phyloP scores from a whole-genome alignment of 2,113 vertebrate species.

The Engraulis encrasicolus region DNA sequence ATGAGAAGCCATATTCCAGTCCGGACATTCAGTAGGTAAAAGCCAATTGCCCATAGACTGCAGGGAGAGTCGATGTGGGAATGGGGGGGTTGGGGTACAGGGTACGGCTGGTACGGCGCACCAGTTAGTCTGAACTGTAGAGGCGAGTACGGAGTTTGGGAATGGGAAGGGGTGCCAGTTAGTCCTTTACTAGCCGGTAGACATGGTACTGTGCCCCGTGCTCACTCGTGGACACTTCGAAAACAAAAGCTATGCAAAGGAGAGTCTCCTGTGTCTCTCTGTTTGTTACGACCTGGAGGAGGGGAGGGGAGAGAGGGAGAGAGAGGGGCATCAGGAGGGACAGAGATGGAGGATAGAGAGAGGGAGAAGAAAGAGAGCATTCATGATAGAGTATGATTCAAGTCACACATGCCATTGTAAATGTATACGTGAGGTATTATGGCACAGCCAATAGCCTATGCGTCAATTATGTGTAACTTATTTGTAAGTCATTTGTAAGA shows the following conservation, averaged over 20 bases:
- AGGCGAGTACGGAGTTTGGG: too few relatives aligned
- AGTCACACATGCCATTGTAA: background rate
- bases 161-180: slow-evolving; percentile 82
- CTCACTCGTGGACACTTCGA: slow-evolving; percentile 94
- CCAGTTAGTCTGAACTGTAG: too few relatives aligned
- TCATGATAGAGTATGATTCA: background rate
- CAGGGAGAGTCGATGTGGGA: too few relatives aligned
- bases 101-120: too few relatives aligned
- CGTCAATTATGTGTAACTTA: too few relatives aligned
- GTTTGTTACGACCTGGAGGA: slow-evolving; percentile 88
- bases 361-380: too few relatives aligned
- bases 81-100: too few relatives aligned
- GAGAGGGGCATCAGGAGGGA: too few relatives aligned
- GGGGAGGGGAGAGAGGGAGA: slow-evolving; percentile 22
- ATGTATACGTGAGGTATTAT: background rate
- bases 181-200: slow-evolving; percentile 94
- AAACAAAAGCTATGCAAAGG: slow-evolving; percentile 94
- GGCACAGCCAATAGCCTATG: background rate
- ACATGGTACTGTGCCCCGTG: slow-evolving; percentile 95
- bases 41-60: background rate
- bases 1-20: background rate
- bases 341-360: too few relatives aligned
- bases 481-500: background rate
- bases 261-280: slow-evolving; percentile 96
- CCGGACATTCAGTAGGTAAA: background rate